phyloP scores from a whole-genome alignment of 2,797 vertebrate genomes.

The Sebastes jordani region DNA sequence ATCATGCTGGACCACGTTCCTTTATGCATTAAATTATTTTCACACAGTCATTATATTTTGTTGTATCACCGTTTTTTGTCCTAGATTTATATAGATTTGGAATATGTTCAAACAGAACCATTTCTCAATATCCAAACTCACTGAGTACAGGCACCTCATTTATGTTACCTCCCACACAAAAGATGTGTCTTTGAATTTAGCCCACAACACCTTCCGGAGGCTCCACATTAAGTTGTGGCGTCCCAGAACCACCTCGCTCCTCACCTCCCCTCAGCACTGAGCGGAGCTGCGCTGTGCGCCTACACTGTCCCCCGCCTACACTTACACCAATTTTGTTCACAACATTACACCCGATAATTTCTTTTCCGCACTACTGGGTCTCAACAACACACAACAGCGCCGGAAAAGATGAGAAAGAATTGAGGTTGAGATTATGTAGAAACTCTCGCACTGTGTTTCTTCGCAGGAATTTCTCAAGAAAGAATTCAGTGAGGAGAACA shows the following conservation, averaged over 20 bases:
- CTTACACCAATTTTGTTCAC: slow-evolving; percentile 53
- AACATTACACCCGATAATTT: slow-evolving; percentile 50
- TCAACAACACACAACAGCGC: slow-evolving; percentile 10
- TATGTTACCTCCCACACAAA: slow-evolving; percentile 61
- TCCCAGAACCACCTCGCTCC: slow-evolving; percentile 57
- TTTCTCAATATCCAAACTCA: slow-evolving; percentile 8
- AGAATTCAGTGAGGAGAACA: slow-evolving; percentile 99
- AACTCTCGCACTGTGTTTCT: slow-evolving; percentile 36
- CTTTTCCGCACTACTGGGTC: slow-evolving; percentile 25
- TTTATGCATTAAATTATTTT: not conserved
- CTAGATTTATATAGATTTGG: not conserved
- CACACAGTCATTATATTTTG: not conserved
- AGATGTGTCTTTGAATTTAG: slow-evolving; percentile 55
- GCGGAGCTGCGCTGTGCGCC: slow-evolving; percentile 51
- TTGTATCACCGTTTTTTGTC: not conserved
- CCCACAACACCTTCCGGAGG: slow-evolving; percentile 54
- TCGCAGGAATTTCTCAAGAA: slow-evolving; percentile 96
- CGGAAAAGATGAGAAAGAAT: not conserved
- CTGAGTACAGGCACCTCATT: slow-evolving; percentile 20
- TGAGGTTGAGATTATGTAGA: slow-evolving; percentile 12
- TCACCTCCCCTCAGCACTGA: slow-evolving; percentile 51
- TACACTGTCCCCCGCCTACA: slow-evolving; percentile 59
- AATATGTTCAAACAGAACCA: not conserved
- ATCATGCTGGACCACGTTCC: not conserved
- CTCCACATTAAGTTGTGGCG: slow-evolving; percentile 44